These are phyloP conservation scores for human (Homo sapiens) DNA, from an alignment of 2,113 vertebrate species.

Conservation along the genomic window DNA sequence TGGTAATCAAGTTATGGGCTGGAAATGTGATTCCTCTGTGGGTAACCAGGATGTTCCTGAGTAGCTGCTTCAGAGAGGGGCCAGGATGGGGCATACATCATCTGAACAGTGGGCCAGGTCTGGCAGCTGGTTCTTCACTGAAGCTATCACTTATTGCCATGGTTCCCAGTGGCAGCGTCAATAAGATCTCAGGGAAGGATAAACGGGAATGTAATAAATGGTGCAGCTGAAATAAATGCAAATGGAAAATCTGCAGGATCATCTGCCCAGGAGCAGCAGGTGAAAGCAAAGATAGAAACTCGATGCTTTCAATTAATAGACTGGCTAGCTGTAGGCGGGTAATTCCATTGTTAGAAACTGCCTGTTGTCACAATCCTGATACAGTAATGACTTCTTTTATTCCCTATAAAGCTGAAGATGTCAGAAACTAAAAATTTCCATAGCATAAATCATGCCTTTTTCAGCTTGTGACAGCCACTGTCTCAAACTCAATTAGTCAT, in stretches of 20 bases:
- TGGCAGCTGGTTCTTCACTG: neutral
- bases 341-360: conserved; percentile 49
- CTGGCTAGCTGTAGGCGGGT: neutral
- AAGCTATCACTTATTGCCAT: conserved; percentile 21
- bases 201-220: conserved; percentile 22
- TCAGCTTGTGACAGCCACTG: conserved; percentile 71
- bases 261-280: conserved; percentile 44
- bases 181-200: conserved; percentile 36
- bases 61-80: neutral
- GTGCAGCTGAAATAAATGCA: conserved; percentile 59
- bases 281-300: conserved; percentile 13
- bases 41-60: conserved; percentile 25
- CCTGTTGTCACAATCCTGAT: conserved; percentile 37
- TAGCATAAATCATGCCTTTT: conserved; percentile 69
- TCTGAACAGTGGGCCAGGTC: neutral
- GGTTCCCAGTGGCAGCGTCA: conserved; percentile 60
- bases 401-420: conserved; percentile 59
- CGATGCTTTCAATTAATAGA: conserved; percentile 43
- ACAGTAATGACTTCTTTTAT: conserved; percentile 54
- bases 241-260: conserved; percentile 64
- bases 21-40: neutral
- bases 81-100: conserved; percentile 39
- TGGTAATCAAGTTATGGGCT: neutral
- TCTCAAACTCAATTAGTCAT: conserved; percentile 73
- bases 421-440: conserved; percentile 61